Base-by-base conservation (phyloP, 2,113 vertebrate species). In the Brachyhypopomus gauderio region DNA sequence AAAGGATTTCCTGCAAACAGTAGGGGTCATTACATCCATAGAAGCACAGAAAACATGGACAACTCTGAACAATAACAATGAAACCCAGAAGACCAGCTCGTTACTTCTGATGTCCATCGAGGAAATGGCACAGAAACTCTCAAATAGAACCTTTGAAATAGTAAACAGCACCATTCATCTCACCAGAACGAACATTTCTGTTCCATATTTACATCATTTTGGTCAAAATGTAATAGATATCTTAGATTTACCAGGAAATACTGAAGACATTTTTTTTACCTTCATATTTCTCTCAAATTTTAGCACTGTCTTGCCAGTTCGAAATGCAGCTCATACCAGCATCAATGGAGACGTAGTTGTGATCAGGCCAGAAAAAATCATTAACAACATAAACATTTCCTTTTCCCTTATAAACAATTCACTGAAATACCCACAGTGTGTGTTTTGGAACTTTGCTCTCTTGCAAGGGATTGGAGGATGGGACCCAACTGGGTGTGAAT, bases 381-480 rank as follows among this genome's bases (percentile, higher is more conserved):
- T n/a, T n/a, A n/a, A n/a, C n/a, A n/a, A n/a, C n/a, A n/a, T n/a
- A n/a, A n/a, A n/a, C n/a, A n/a, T n/a, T n/a, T n/a, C n/a, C n/a
- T n/a, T n/a, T n/a, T n/a, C n/a, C n/a, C n/a, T n/a, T 38, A 38
- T 38, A 38, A 22, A 22, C 23, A 60, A 34, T 30, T 2, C 63
- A 9, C 79, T 80, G 30, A 63, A 69, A 0, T 27, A 77, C 17
- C 88, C 91, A 0, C 90, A 88, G 45, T 97, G 95, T 0, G 93
- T 94, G 0, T 95, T 92, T 56, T 96, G 95, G 95, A 94, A 95
- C 82, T 93, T 89, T 1, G 4, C 0, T 0, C 85, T 90, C 11
- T 89, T 91, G 60, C 76, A 86, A 38, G 1, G 56, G 16, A 84
- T 0, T 1, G n/a, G n/a, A n/a, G n/a, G n/a, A n/a, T n/a, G n/a